These are phyloP conservation scores for Corythucha ciliata DNA, from an alignment of 2,888 invertebrate species.

Conservation along the genomic window DNA sequence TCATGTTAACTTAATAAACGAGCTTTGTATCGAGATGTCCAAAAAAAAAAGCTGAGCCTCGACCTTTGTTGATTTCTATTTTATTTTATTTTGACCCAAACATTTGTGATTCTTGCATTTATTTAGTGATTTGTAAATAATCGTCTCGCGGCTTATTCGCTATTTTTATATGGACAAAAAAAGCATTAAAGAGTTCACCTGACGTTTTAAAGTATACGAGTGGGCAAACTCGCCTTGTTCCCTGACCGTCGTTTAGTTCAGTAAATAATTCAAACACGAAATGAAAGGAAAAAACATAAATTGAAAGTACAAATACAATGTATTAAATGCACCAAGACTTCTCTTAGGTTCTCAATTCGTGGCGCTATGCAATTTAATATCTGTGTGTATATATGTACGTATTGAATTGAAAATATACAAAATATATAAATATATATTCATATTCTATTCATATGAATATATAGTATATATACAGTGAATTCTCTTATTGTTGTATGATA, in stretches of 20 bases:
- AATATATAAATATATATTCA: slow-evolving; percentile 31
- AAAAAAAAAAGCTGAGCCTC: too few species aligned
- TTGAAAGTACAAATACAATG: slow-evolving; percentile 31
- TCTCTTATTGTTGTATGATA: slow-evolving; percentile 32
- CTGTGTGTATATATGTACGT: slow-evolving; percentile 32
- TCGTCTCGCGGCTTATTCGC: slow-evolving; percentile 21
- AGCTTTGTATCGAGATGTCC: too few species aligned
- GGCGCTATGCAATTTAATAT: slow-evolving; percentile 28
- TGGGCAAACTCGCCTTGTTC: slow-evolving; percentile 30
- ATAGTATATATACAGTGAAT: slow-evolving; percentile 30
- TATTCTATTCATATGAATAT: slow-evolving; percentile 27
- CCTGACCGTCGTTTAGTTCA: slow-evolving; percentile 27
- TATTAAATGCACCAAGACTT: slow-evolving; percentile 30
- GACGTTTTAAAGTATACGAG: slow-evolving; percentile 28
- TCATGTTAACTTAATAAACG: too few species aligned
- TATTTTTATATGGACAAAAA: slow-evolving; percentile 12
- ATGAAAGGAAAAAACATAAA: slow-evolving; percentile 23
- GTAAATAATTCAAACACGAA: slow-evolving; percentile 27
- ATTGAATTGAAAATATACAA: slow-evolving; percentile 26
- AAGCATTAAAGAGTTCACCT: slow-evolving; percentile 12
- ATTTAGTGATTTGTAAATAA: slow-evolving; percentile 29
- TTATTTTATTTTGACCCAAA: slow-evolving; percentile 2
- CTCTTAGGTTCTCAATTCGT: slow-evolving; percentile 30
- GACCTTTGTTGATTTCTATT: too few species aligned
- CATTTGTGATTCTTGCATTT: slow-evolving; percentile 27